Evolutionary conservation across 30 jellyfish, hydroid and myxozoan genomes (phyloP).

Genomic region (Cassiopea xamachana): DNA sequence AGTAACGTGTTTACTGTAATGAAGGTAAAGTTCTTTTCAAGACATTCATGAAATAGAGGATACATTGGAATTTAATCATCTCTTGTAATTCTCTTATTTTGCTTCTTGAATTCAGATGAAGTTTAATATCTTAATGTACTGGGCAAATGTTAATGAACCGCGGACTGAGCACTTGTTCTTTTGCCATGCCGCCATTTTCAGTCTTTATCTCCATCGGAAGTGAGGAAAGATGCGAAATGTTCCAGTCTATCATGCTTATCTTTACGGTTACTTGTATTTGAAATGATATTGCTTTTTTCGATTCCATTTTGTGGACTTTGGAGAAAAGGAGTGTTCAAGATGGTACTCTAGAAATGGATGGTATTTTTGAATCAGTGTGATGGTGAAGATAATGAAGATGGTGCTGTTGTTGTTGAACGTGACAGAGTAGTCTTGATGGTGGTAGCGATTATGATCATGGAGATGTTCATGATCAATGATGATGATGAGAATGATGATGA

Average conservation of each 20-base stretch:
- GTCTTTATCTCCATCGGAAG: background rate
- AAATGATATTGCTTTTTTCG: background rate
- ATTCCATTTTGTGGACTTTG: background rate
- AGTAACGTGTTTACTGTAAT: conserved; percentile 6
- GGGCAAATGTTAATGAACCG: background rate
- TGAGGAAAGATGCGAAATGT: background rate
- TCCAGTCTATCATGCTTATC: background rate
- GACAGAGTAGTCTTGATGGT: background rate
- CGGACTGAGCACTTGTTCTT: background rate
- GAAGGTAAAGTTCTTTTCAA: background rate
- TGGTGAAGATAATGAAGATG: background rate
- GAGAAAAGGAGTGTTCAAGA: background rate
- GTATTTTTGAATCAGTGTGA: too few relatives aligned
- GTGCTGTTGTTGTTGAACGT: background rate
- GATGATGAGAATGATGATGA: background rate
- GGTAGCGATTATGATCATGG: background rate
- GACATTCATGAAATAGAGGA: background rate
- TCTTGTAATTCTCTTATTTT: background rate
- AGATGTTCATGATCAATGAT: background rate
- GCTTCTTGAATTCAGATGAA: background rate
- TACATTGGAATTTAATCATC: conserved; percentile 10
- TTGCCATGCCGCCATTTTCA: background rate
- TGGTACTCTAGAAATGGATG: too few relatives aligned
- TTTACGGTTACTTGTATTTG: background rate
- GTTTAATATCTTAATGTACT: background rate